Evolutionary conservation across 2,888 invertebrate genomes (phyloP), one percentile per base, ranked within the genome.

Genomic region (Antheraea yamamai): DNA sequence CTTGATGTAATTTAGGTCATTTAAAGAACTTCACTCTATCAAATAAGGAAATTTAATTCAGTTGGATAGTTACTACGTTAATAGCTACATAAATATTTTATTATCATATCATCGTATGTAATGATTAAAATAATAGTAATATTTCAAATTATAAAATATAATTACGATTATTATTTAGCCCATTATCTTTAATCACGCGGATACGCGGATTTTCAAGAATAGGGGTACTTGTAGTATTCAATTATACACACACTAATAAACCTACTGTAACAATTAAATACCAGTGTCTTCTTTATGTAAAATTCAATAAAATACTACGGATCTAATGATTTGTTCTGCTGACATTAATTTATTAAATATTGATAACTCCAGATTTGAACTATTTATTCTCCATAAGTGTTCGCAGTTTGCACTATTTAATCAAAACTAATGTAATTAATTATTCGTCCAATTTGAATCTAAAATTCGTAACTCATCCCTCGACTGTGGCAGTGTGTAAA

Each of bases 401-500:
- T 47, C 12, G 12, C 10, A 20, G 39, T 70, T 39, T 58, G 39
- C 73, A 73, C 70, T 73, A 71, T 75, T 75, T 73, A 75, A 55
- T 64, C 64, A 39, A 52, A 72, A 68, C 74, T 64, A 74, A 58
- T 66, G 51, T 51, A 51, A 74, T 68, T 73, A 52, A 70, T 73
- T 74, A 70, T 73, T 55, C 73, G 47, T 30, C 35, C 71, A 23
- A 58, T 30, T 20, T 55, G 71, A 74, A 74, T 76, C 47, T n/a
- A 74, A 76, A 61, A 58, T 73, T 61, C 61, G 66, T 52, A 51
- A 18, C 68, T 64, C 51, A 73, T 39, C 58, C 73, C 73, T 66
- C 47, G 61, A 73, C 70, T 70, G 70, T 70, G 70, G 61, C 68
- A 75, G 58, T 72, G 73, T 87, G 88, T 87, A 88, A 91, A 89